Conservation (phyloP, 2,113 vertebrate species). For the Urocolius indicus region DNA sequence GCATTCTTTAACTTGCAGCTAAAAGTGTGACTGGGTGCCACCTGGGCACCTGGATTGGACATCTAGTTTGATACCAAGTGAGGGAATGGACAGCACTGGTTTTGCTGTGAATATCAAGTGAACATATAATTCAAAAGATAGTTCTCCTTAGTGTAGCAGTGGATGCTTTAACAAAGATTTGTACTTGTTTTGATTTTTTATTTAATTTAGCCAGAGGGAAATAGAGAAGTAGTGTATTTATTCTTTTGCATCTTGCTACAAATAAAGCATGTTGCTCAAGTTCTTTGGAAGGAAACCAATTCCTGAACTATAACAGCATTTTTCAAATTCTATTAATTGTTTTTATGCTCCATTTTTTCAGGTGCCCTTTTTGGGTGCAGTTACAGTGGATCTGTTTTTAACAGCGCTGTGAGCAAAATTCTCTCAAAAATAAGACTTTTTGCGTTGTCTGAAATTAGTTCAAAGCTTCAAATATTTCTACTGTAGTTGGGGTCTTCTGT, state of each 20-base stretch:
- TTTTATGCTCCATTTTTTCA: background rate
- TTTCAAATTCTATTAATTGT: background rate
- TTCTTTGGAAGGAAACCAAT: background rate
- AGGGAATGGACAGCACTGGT: background rate
- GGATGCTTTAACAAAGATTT: background rate
- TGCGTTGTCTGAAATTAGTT: background rate
- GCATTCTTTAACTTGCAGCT: background rate
- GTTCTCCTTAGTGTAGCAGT: background rate
- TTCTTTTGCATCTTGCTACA: background rate
- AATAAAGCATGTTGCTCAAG: background rate
- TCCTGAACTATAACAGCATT: background rate
- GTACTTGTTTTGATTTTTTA: background rate
- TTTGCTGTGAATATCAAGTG: background rate
- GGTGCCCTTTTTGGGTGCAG: background rate
- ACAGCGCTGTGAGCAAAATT: background rate
- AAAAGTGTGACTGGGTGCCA: background rate
- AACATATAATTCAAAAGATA: background rate
- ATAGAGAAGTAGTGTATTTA: background rate
- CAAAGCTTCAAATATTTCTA: background rate
- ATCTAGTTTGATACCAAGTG: background rate
- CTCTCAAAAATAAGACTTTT: background rate
- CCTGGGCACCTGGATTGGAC: background rate
- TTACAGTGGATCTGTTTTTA: background rate
- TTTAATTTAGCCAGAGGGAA: background rate
- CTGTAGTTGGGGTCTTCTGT: background rate